Conservation (phyloP, 2,888 invertebrate genomes). For the Papilio demoleus region DNA sequence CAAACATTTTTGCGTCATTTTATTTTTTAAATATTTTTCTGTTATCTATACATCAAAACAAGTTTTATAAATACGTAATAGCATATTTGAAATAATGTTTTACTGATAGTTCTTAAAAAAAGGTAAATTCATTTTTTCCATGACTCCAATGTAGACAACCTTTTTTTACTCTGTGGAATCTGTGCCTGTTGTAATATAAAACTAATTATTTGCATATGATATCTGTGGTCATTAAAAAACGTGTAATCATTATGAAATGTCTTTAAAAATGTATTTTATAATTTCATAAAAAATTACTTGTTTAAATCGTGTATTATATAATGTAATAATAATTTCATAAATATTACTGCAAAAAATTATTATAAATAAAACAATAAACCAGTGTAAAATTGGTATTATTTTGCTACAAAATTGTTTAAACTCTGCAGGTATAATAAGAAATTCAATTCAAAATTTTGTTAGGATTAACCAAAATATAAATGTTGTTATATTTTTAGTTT, state of each 20-base stretch:
- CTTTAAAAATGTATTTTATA: too few relatives aligned
- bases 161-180: not conserved
- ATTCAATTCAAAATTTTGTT: not conserved
- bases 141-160: not conserved
- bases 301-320: not conserved
- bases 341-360: not conserved
- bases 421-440: not conserved
- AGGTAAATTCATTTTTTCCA: not conserved
- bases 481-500: not conserved
- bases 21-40: not conserved
- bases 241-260: not conserved
- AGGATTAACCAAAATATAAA: not conserved
- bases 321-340: not conserved
- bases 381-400: not conserved
- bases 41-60: not conserved
- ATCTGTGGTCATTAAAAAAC: not conserved
- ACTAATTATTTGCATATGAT: not conserved
- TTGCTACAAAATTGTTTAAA: not conserved
- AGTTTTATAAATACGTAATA: not conserved
- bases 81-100: not conserved
- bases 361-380: slow-evolving; percentile 4
- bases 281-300: not conserved
- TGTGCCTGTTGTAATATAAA: not conserved
- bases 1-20: not conserved
- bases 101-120: not conserved